These are phyloP conservation scores for Deilephila porcellus DNA, from an alignment of 2,888 invertebrate genomes.

Conservation along the genomic window DNA sequence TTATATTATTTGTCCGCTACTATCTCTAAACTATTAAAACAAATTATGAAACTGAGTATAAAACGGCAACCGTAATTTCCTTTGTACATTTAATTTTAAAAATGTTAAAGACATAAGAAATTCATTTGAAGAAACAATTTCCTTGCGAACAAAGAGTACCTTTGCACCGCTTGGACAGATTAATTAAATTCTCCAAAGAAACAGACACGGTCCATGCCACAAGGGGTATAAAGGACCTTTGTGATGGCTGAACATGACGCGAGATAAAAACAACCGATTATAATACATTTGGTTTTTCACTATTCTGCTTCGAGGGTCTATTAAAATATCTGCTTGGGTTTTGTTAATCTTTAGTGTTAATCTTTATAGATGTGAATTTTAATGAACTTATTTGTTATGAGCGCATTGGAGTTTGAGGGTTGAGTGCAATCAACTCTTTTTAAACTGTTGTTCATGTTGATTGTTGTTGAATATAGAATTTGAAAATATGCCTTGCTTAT, in stretches of 20 bases:
- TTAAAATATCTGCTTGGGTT: no score
- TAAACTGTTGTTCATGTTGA: no score
- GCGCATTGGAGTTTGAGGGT: no score
- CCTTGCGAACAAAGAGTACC: constrained; percentile 15
- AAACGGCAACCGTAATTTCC: background rate
- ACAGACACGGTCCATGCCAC: constrained; percentile 32
- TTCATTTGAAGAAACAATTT: constrained; percentile 26
- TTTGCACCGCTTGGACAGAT: constrained; percentile 35
- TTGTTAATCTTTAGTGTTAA: no score
- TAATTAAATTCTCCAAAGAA: constrained; percentile 45
- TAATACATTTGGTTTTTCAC: background rate
- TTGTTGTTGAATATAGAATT: no score
- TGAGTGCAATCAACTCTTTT: no score
- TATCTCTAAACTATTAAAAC: background rate
- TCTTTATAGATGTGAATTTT: no score
- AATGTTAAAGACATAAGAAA: constrained; percentile 15
- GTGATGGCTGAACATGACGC: constrained; percentile 17
- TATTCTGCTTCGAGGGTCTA: background rate
- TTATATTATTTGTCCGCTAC: background rate
- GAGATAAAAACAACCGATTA: constrained; percentile 6
- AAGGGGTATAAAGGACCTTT: constrained; percentile 9
- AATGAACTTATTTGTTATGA: no score
- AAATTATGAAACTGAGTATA: background rate
- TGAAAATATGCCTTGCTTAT: no score
- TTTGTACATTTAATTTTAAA: constrained; percentile 10